Base-by-base conservation (phyloP, 1,140 invertebrate species). In the Cephus cinctus region DNA sequence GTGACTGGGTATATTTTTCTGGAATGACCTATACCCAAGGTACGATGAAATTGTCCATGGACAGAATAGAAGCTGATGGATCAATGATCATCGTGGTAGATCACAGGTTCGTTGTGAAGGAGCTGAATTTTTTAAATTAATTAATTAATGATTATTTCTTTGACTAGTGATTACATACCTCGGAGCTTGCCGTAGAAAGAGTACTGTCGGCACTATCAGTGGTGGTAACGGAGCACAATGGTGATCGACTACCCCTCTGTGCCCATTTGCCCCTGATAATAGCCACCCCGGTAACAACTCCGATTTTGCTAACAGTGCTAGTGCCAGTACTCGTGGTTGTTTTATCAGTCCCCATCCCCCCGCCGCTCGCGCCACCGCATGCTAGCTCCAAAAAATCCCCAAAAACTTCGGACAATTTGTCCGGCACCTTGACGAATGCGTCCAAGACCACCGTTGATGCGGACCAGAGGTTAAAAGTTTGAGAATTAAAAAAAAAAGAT, bases 351-450 rank as follows among this genome's bases (percentile, higher is more conserved):
- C 1, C 31, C n/a, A 4, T 31, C 43, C 5, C 40, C 35, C 31
- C 22, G 18, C 56, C 51, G 1, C 59, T n/a, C n/a, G n/a, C 47
- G 18, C 69, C 63, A 31, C 69, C 62, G 63, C 69, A 71, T 59
- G 67, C 71, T 64, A 74, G 35, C 60, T 70, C 71, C 63, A 75
- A 56, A 19, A 75, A 67, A 67, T 73, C 70, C 32, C 65, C 71
- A 31, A 74, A 51, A 5, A 75, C 67, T 47, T 73, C 71, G 23
- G 73, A 74, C 56, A 74, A 54, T 52, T 74, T 75, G 52, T 73
- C 70, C 60, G 71, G 67, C 65, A 74, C 69, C 55, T 72, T 73
- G 56, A 67, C 60, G 48, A 72, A 56, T 41, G 64, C 57, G 55
- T 65, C 60, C 61, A 73, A 65, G 50, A 68, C 57, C 43, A 61